Evolutionary conservation across 2,888 invertebrate genomes (phyloP).

Genomic region (Danaus chrysippus): DNA sequence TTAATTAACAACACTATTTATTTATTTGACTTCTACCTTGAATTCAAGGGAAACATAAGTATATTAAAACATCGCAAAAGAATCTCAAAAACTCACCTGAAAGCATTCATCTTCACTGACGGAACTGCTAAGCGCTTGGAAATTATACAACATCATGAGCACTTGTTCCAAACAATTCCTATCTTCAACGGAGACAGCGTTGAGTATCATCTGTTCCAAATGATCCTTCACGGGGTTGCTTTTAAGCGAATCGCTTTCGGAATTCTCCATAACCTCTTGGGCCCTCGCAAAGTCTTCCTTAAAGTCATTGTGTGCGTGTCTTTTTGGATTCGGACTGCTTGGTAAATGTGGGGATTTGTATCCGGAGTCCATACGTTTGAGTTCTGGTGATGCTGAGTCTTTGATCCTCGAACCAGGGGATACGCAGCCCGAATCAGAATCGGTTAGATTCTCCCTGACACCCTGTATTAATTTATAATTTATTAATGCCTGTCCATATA

Average conservation of each 20-base stretch:
- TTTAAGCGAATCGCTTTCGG: constrained; percentile 69
- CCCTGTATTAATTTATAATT: constrained; percentile 46
- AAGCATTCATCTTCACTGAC: constrained; percentile 78
- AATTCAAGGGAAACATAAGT: too few species aligned
- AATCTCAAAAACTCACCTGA: constrained; percentile 52
- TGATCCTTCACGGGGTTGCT: constrained; percentile 73
- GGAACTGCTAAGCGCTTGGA: constrained; percentile 77
- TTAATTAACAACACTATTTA: too few species aligned
- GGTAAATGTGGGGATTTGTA: constrained; percentile 72
- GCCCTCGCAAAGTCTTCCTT: constrained; percentile 75
- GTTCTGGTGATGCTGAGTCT: constrained; percentile 75
- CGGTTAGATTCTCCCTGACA: constrained; percentile 74
- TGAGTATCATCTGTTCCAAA: constrained; percentile 73
- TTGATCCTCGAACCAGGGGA: constrained; percentile 76
- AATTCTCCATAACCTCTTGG: constrained; percentile 68
- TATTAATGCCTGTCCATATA: too few species aligned
- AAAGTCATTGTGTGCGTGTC: constrained; percentile 66
- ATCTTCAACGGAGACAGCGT: constrained; percentile 76
- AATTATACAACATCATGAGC: constrained; percentile 79
- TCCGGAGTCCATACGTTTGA: constrained; percentile 76
- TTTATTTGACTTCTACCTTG: too few species aligned
- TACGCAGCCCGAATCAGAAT: constrained; percentile 76
- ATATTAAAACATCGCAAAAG: neutral
- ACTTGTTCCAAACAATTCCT: constrained; percentile 82
- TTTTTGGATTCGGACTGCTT: constrained; percentile 67